Percentiles rank a stretch among this genome's conserved stretches.
Conservation (phyloP, 1,140 invertebrate genomes). For the Magallana gigas region DNA sequence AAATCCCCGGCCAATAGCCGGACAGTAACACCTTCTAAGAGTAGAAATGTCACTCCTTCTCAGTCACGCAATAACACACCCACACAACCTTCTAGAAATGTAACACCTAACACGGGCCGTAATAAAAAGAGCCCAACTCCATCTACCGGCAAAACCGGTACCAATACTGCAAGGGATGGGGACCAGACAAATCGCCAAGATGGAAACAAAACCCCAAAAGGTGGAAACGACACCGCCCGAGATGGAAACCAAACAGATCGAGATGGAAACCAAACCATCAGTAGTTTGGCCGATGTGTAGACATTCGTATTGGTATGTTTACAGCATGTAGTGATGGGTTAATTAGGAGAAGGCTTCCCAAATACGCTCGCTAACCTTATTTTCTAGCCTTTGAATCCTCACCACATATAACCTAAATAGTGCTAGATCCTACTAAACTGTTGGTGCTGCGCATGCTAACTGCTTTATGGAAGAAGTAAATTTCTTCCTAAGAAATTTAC, state of each 20-base stretch:
- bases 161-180: constrained; percentile 10
- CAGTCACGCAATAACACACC: constrained; percentile 42
- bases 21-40: constrained; percentile 40
- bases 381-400: neutral
- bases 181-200: neutral
- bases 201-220: neutral
- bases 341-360: neutral
- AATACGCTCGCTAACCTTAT: neutral
- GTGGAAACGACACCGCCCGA: neutral
- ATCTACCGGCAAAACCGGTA: constrained; percentile 37
- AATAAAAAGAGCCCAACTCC: constrained; percentile 30
- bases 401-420: neutral
- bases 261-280: constrained; percentile 17
- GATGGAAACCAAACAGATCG: neutral
- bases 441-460: constrained; percentile 20
- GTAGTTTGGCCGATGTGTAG: constrained; percentile 45
- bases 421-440: neutral
- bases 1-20: constrained; percentile 47
- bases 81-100: constrained; percentile 36
- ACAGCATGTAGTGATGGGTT: neutral
- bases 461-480: neutral
- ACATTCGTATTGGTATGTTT: constrained; percentile 30
- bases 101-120: constrained; percentile 30
- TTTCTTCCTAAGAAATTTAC: neutral
- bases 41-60: constrained; percentile 43